These are phyloP conservation scores for Trachelus tabidus DNA, from an alignment of 2,888 invertebrate species.

Conservation along the genomic window DNA sequence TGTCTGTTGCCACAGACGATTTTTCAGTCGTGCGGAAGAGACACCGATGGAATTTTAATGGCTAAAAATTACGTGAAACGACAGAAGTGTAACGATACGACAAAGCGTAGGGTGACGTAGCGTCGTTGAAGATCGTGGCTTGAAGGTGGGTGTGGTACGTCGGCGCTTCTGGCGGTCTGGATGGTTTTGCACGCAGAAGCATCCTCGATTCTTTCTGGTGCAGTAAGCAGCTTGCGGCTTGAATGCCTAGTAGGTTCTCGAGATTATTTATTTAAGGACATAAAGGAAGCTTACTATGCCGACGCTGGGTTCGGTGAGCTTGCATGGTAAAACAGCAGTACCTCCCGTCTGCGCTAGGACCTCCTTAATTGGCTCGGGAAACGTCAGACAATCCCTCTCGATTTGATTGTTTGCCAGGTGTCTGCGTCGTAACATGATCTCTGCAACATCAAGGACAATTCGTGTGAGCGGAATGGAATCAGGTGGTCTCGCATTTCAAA, in stretches of 20 bases:
- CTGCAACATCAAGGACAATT: slow-evolving; percentile 23
- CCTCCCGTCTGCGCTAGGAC: slow-evolving; percentile 75
- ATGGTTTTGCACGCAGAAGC: slow-evolving; percentile 9
- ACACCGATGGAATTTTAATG: slow-evolving; percentile 37
- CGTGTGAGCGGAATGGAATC: neutral
- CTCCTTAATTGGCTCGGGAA: slow-evolving; percentile 61
- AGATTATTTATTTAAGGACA: slow-evolving; percentile 39
- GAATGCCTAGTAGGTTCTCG: slow-evolving; percentile 22
- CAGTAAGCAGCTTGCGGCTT: slow-evolving; percentile 21
- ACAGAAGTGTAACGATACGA: neutral
- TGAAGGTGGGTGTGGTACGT: neutral
- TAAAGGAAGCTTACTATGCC: slow-evolving; percentile 69
- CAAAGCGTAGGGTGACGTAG: neutral
- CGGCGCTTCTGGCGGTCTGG: neutral
- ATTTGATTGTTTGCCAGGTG: slow-evolving; percentile 9
- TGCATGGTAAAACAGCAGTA: slow-evolving; percentile 73
- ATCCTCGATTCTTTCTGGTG: slow-evolving; percentile 26
- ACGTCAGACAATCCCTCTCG: slow-evolving; percentile 14
- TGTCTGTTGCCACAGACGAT: neutral
- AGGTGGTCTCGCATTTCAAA: neutral
- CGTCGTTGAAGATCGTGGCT: neutral
- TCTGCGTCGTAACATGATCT: slow-evolving; percentile 23
- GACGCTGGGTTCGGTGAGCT: slow-evolving; percentile 74
- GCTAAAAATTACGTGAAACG: slow-evolving; percentile 33
- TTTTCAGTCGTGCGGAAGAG: neutral